A percentile compares a stretch with the other conserved stretches of the same genome.
Conservation (phyloP, 2,113 vertebrate genomes). For the Acrocephalus kingi region DNA sequence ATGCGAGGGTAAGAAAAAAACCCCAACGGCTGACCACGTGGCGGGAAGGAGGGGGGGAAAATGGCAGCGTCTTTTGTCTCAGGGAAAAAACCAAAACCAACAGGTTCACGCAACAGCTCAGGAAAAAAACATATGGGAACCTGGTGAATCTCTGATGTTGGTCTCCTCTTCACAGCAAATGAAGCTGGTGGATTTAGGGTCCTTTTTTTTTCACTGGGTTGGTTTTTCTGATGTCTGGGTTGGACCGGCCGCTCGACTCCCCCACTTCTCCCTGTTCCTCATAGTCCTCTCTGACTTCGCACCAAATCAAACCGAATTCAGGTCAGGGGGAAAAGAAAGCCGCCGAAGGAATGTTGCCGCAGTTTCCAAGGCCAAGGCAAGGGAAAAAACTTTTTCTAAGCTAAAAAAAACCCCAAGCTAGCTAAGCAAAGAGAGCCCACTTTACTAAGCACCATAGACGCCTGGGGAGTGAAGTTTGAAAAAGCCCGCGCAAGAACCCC, state of each 20-base stretch:
- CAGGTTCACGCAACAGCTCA: fast-evolving
- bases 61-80: not conserved
- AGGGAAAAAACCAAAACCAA: not conserved
- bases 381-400: not conserved
- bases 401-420: not conserved
- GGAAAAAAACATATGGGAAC: not conserved
- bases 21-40: not conserved
- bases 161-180: not conserved
- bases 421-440: not conserved
- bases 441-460: fast-evolving
- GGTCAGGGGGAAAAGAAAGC: not conserved
- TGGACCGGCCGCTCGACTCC: fast-evolving
- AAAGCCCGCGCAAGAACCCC: fast-evolving
- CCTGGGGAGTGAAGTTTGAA: not conserved
- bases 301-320: not conserved
- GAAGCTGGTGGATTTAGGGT: not conserved
- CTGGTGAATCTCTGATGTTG: not conserved
- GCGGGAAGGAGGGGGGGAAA: not conserved
- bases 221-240: not conserved
- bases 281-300: not conserved
- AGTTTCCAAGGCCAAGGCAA: not conserved
- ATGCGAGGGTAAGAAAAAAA: not conserved
- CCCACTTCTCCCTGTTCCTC: fast-evolving
- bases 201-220: not conserved
- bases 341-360: not conserved